A percentile compares a stretch with the other conserved stretches of the same genome.
Conservation (phyloP, 2,797 vertebrate species). For the Melanotaenia nigrans region DNA sequence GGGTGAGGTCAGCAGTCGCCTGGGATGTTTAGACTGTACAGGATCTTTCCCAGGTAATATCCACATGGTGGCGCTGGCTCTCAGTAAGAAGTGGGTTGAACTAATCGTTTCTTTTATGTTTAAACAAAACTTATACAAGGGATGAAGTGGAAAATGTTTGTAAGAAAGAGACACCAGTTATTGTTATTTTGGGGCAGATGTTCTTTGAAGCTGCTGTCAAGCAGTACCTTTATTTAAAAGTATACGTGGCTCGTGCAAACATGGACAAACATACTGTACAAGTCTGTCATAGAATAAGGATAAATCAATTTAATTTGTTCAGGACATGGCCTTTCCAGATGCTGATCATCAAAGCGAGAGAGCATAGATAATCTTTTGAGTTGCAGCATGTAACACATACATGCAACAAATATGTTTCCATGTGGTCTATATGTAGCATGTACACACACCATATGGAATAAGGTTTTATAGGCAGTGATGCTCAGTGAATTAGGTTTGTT, state of each 20-base stretch:
- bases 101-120: conserved; percentile 6
- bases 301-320: neutral
- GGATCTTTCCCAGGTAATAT: neutral
- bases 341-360: no score
- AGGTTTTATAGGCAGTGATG: no score
- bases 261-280: neutral
- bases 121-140: conserved; percentile 6
- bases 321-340: neutral
- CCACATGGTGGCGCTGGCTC: conserved; percentile 50
- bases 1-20: conserved; percentile 40
- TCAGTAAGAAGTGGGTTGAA: neutral
- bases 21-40: conserved; percentile 12
- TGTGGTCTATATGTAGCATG: neutral
- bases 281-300: neutral
- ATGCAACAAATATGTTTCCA: no score
- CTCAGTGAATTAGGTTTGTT: neutral
- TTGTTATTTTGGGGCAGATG: neutral
- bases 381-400: no score
- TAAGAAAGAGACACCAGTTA: neutral
- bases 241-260: neutral
- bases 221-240: neutral
- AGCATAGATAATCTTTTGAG: no score
- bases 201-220: neutral
- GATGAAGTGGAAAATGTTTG: neutral
- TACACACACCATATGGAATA: neutral